A percentile compares a stretch with the other conserved stretches of the same genome.
These are phyloP conservation scores for Torymus aiolomorphi DNA, from an alignment of 2,888 invertebrate genomes.

Conservation along the genomic window DNA sequence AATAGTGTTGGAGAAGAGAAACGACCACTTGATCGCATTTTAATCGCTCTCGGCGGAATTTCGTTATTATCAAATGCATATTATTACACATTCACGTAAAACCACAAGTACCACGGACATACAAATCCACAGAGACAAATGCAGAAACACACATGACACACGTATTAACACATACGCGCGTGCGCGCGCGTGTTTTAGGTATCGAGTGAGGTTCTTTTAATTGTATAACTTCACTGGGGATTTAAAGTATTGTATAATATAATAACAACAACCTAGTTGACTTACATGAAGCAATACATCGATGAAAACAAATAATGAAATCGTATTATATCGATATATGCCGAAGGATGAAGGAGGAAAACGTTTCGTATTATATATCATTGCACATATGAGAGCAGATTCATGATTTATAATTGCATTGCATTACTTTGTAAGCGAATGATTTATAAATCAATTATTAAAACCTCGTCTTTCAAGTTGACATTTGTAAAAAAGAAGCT, in stretches of 20 bases:
- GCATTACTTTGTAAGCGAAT: slow-evolving; percentile 42
- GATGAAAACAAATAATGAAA: slow-evolving; percentile 25
- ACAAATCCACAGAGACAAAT: not conserved
- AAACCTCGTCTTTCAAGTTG: slow-evolving; percentile 52
- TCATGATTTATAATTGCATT: slow-evolving; percentile 23
- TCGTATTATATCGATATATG: slow-evolving; percentile 22
- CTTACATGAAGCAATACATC: slow-evolving; percentile 53
- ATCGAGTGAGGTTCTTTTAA: slow-evolving; percentile 26
- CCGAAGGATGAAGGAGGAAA: slow-evolving; percentile 11
- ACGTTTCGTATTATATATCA: slow-evolving; percentile 10
- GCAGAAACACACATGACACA: not conserved
- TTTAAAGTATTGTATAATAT: slow-evolving; percentile 36
- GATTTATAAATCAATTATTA: slow-evolving; percentile 50
- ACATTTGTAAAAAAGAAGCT: slow-evolving; percentile 49
- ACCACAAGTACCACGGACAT: not conserved
- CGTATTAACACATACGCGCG: too few species aligned
- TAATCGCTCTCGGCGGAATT: slow-evolving; percentile 21
- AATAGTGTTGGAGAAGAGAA: slow-evolving; percentile 5
- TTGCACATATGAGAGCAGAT: slow-evolving; percentile 24
- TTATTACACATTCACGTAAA: not conserved
- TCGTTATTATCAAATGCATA: slow-evolving; percentile 13
- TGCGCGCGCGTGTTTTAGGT: slow-evolving; percentile 14
- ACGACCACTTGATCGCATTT: slow-evolving; percentile 37
- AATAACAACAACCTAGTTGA: slow-evolving; percentile 43
- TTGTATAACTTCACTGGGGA: slow-evolving; percentile 14